Base-by-base conservation (phyloP, 2,797 vertebrate genomes). In the Falco peregrinus region DNA sequence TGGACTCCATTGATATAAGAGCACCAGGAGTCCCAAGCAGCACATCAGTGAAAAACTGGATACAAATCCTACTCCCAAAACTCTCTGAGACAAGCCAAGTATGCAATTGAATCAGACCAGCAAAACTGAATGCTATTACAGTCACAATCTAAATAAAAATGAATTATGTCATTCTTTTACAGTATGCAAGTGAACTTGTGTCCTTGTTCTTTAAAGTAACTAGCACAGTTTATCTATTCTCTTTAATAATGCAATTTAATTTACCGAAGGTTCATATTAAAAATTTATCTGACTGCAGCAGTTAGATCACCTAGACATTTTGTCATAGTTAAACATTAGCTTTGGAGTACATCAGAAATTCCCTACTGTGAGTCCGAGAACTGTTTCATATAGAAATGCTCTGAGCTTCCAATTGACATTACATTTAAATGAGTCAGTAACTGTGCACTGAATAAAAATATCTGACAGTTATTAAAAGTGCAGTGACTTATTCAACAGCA, bases 181-280 rank as follows among this genome's bases (percentile, higher is more conserved):
- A 75, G 54, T 9, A 74, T 60, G 50, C 68, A 90, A 95, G 76
- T 57, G 87, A 95, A 90, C 41, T 35, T 33, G 0, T 74, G 53
- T 84, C 90, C 86, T 74, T 80, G 41, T 86, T 90, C 94, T 94
- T 93, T 82, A 51, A 94, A 93, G 53, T 86, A 95, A 89, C 87
- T 43, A 87, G 76, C 75, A 48, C 43, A 56, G 93, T 93, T 97
- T 95, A 92, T 96, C 91, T 96, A 67, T 84, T 89, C 91, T 83
- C 87, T 96, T 96, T 90, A 96, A 96, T 96, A 97, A 96, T 88
- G 89, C 90, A 96, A 97, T 96, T 97, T 97, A 95, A 97, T 97
- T 97, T 95, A 94, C 89, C 84, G 88, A 95, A 94, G 80, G 90
- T 84, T 94, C 60, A 8, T 89, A 95, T 97, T 96, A 96, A 97